Evolutionary conservation across 35 echinoderm and acorn worm genomes (phyloP), one percentile per base, ranked within the genome.

Genomic region (Strongylocentrotus purpuratus): DNA sequence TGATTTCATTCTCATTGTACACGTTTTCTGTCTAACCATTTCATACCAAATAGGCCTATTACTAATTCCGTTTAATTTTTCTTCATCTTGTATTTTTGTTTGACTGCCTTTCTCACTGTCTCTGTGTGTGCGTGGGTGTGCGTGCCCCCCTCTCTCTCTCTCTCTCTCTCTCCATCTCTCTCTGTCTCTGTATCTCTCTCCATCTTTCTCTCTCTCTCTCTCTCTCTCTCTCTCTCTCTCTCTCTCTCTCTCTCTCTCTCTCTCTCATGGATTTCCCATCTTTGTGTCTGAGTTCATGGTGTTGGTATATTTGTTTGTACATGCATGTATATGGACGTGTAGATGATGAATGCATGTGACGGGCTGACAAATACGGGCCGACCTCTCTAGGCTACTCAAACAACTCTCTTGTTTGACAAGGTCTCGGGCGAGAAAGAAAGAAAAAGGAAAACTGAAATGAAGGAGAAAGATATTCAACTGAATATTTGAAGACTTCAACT

Each of bases 321-420:
- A 28, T 78, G 65, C 22, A n/a, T 78, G 25, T 78, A 28, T 78
- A 5, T 7, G 25, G 65, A 78, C 65, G 65, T 78, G 65, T 4
- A 22, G 65, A 78, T 78, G 87, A 89, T 89, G 87, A 89, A 89
- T 89, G 87, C 11, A 46, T 89, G 32, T 31, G 87, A 89, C 87
- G 18, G 32, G 33, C 2, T 46, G 87, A 46, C 87, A 89, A 89
- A 89, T 89, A 89, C 14, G 33, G 87, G 87, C 33, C 87, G 87
- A 89, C 87, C 87, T 89, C 45, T 31, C 87, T 0, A 11, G 32
- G 33, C 87, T 45, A 89, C 33, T 89, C 87, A 89, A 89, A 89
- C 87, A 89, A 46, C 87, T 9, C 9, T 33, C 45, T 46, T 89
- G 87, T 89, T 89, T 89, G 87, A 89, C 87, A 89, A 89, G 33